Conservation (phyloP, 2,888 invertebrate species). For the Brachyptera risi region DNA sequence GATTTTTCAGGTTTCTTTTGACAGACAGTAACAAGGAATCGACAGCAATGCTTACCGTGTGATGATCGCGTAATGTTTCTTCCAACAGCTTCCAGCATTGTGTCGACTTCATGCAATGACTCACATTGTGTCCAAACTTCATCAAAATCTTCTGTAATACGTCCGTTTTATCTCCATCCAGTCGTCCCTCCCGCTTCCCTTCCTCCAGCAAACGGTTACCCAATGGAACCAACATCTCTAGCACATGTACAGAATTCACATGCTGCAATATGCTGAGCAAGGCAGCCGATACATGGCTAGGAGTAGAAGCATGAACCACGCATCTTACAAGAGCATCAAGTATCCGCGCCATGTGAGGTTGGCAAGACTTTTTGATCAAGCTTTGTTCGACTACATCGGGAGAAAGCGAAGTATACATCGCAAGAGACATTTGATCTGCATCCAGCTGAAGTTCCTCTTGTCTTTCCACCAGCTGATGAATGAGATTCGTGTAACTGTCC, state of each 20-base stretch:
- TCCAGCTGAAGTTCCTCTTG: conserved; percentile 61
- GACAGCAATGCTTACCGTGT: not conserved
- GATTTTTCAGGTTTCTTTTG: no score
- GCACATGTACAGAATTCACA: conserved; percentile 35
- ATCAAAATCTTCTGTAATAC: not conserved
- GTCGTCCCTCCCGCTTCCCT: conserved; percentile 14
- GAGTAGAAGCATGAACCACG: conserved; percentile 29
- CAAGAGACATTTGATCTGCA: conserved; percentile 56
- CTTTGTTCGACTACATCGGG: conserved; percentile 48
- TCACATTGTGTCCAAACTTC: no score
- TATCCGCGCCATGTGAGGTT: not conserved
- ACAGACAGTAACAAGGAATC: no score
- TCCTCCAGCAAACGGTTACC: conserved; percentile 22
- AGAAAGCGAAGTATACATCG: conserved; percentile 58
- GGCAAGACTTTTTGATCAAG: not conserved
- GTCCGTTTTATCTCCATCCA: no score
- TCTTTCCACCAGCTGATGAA: conserved; percentile 47
- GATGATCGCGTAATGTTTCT: not conserved
- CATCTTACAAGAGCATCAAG: not conserved
- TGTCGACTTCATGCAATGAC: no score
- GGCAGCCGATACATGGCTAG: conserved; percentile 34
- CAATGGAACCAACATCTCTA: conserved; percentile 33
- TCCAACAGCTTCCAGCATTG: not conserved
- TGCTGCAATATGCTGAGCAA: conserved; percentile 34
- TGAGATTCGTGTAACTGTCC: conserved; percentile 21